Evolutionary conservation across 1,140 invertebrate species (phyloP), one percentile per base, ranked within the genome.

Genomic region (Platorchestia sp.): DNA sequence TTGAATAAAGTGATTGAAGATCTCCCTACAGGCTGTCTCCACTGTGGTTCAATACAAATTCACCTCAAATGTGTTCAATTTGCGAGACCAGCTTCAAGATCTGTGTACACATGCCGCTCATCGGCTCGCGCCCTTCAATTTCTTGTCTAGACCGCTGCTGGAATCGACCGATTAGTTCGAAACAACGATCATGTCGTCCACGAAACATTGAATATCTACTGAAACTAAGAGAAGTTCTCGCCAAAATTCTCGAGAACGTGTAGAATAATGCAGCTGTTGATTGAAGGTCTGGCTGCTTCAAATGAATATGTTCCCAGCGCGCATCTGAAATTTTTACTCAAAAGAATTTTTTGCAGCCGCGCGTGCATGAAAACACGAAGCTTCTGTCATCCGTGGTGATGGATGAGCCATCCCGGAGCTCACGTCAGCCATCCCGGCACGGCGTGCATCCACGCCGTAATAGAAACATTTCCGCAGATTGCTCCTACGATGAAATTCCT

Each of bases 341-440:
- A 75, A 75, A 44, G 87, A 89, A 10, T 89, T 89, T 89, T 89
- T 89, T 89, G 41, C 43, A 42, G 27, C 43, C 87, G 43, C 87
- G 87, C n/a, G n/a, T 89, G 87, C 43, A 44, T 89, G 87, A 44
- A 89, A 89, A 89, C 87, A 41, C 43, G 87, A 41, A 89, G 59
- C 87, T 89, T 42, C 41, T 89, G 87, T 89, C 87, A 89, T 89
- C 87, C 14, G 43, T 5, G 87, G n/a, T 89, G 87, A 89, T 89
- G 87, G 87, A 89, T 89, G 87, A 89, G 87, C 87, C 87, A 10
- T 89, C n/a, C n/a, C n/a, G 5, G 41, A 41, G n/a, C 87, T 89
- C 87, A 89, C 87, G 36, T 89, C 87, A 89, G 87, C 87, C 87
- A 75, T 75, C 59, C 10, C 59, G 1, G 59, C 10, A 36, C 27